Percentiles rank a stretch among this genome's conserved stretches.
Evolutionary conservation across 2,888 invertebrate genomes (phyloP).

Genomic region (Calameuta pallipes): DNA sequence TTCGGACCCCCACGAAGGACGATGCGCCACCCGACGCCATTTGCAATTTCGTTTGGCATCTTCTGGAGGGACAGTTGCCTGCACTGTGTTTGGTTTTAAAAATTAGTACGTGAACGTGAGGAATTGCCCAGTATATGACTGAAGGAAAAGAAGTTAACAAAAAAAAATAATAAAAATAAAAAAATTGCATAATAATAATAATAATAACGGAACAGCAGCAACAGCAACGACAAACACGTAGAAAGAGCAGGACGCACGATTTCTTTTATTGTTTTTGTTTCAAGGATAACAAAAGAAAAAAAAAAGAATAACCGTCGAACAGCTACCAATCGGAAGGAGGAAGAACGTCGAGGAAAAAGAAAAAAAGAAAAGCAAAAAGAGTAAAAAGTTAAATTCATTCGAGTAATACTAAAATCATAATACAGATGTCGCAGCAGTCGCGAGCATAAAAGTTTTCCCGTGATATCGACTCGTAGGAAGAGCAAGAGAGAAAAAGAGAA

Average conservation of each 20-base stretch:
- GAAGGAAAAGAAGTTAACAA: not conserved
- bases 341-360: conserved; percentile 13
- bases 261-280: conserved; percentile 5
- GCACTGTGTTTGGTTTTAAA: conserved; percentile 49
- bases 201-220: conserved; percentile 5
- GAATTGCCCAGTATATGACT: conserved; percentile 55
- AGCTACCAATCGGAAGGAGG: not conserved
- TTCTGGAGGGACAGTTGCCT: conserved; percentile 58
- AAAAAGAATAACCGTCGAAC: conserved; percentile 12
- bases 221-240: not conserved
- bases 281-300: conserved; percentile 13
- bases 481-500: conserved; percentile 15
- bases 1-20: not conserved
- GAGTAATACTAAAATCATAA: no score
- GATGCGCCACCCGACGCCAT: not conserved
- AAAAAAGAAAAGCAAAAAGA: not conserved
- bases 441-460: not conserved
- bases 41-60: conserved; percentile 28
- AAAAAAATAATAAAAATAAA: not conserved
- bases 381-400: conserved; percentile 9
- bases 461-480: not conserved
- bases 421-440: not conserved
- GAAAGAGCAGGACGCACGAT: conserved; percentile 8
- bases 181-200: conserved; percentile 15
- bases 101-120: conserved; percentile 59